phyloP scores from a whole-genome alignment of 2,113 vertebrate species.

The Pagrus major region DNA sequence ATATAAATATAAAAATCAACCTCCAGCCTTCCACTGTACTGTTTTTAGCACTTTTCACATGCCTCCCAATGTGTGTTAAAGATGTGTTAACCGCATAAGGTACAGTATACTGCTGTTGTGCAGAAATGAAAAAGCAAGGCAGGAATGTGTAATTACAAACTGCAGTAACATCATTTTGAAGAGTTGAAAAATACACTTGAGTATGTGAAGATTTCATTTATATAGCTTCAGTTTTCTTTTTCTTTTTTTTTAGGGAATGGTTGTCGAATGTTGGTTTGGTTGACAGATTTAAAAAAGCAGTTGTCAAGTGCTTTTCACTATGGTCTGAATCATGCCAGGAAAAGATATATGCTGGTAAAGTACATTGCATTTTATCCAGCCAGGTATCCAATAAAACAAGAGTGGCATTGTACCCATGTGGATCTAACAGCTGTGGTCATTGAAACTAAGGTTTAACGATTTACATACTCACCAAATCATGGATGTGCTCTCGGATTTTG shows the following conservation, averaged over 20 bases:
- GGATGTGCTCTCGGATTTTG: too few species aligned
- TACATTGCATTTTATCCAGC: background rate
- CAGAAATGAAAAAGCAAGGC: background rate
- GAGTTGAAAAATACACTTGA: background rate
- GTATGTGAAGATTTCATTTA: background rate
- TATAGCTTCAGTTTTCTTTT: background rate
- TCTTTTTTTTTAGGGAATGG: background rate
- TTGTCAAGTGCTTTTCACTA: background rate
- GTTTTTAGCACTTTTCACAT: slow-evolving; percentile 30
- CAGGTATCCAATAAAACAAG: background rate
- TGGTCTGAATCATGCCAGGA: background rate
- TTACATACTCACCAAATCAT: background rate
- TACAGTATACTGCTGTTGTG: background rate
- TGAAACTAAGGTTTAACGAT: background rate
- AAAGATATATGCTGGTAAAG: background rate
- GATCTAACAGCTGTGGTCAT: background rate
- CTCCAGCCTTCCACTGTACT: background rate
- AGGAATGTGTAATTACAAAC: background rate
- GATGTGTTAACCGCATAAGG: slow-evolving; percentile 9
- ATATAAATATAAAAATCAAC: too few species aligned
- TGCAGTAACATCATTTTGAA: background rate
- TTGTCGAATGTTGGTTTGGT: background rate
- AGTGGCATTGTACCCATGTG: background rate
- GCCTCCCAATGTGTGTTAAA: slow-evolving; percentile 9
- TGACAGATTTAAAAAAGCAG: background rate